Evolutionary conservation across 2,113 vertebrate species (phyloP).

Genomic region (Pristiophorus japonicus): DNA sequence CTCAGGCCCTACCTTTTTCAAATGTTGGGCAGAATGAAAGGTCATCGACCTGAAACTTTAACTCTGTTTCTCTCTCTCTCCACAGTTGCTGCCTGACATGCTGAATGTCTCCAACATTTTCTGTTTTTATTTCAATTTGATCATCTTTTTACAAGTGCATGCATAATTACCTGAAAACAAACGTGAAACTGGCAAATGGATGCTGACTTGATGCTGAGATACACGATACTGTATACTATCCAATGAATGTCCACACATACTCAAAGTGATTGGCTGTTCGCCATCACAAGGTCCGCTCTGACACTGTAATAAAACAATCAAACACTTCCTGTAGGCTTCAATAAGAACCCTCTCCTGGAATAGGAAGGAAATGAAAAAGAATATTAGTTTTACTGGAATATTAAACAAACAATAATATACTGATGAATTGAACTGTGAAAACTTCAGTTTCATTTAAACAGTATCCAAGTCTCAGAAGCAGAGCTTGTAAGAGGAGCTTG

Average conservation of each 20-base stretch:
- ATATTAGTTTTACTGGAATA: slow-evolving; percentile 9
- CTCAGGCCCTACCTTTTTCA: too few relatives aligned
- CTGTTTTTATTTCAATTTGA: background rate
- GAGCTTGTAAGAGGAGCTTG: background rate
- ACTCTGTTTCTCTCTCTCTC: background rate
- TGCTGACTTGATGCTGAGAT: slow-evolving; percentile 95
- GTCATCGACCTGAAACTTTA: background rate
- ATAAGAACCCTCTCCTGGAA: slow-evolving; percentile 84
- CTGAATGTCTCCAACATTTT: background rate
- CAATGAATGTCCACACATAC: slow-evolving; percentile 81
- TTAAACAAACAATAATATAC: background rate
- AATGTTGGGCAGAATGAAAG: background rate
- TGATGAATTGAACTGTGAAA: background rate
- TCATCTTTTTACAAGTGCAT: background rate
- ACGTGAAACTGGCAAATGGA: slow-evolving; percentile 90
- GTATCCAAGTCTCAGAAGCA: background rate
- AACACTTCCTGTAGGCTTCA: slow-evolving; percentile 88
- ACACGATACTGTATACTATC: slow-evolving; percentile 94
- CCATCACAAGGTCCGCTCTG: slow-evolving; percentile 83
- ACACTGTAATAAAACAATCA: slow-evolving; percentile 75
- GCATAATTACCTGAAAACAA: slow-evolving; percentile 80
- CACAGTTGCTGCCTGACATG: background rate
- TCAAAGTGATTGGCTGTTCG: slow-evolving; percentile 85
- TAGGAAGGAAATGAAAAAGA: slow-evolving; percentile 5
- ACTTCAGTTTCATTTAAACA: background rate